Base-by-base conservation (phyloP, 2,888 invertebrate species). In the Meandrusa payeni region DNA sequence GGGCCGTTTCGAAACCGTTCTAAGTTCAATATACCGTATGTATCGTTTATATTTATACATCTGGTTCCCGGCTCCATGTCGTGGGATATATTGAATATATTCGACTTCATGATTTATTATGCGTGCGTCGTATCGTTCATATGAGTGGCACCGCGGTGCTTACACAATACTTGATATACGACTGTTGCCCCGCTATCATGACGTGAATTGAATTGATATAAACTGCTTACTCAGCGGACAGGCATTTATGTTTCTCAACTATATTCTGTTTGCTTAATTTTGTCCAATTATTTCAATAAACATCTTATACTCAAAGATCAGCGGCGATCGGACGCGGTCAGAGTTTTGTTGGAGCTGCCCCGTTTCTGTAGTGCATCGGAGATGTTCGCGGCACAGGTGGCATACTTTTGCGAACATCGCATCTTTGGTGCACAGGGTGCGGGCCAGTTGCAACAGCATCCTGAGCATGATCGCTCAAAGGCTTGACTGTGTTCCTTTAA, bases 51-150 rank as follows among this genome's bases (percentile, higher is more conserved):
- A 19, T 9, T n/a, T 32, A 12, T 40, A 28, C 20, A 26, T 26
- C 12, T 32, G 6, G 37, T 24, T n/a, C 13, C 23, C 0, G 6
- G 23, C 26, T 17, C 5, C 27, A 11, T 27, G 28, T 24, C 24
- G 22, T 43, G 23, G 28, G 27, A 39, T 39, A 44, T 34, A 15
- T 33, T 2, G 29, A 9, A 2, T 42, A 26, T 27, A 27, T 39
- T 38, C 33, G 44, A 38, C 27, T 32, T 23, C 9, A 33, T 44
- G 44, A 44, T 44, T 44, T 44, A 44, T 44, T 33, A 33, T 39
- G 20, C 9, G 27, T 12, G 10, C 15, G 9, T 15, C 15, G 22
- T 11, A 27, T 33, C 20, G 32, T 27, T 24, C 19, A 5, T 31
- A 23, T 37, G 37, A 43, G 20, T 31, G 31, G 37, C 37, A 29